Percentiles rank a stretch among this genome's conserved stretches.
These are phyloP conservation scores for Siphonodentalium dalli DNA, from an alignment of 2,888 invertebrate genomes.

Conservation along the genomic window DNA sequence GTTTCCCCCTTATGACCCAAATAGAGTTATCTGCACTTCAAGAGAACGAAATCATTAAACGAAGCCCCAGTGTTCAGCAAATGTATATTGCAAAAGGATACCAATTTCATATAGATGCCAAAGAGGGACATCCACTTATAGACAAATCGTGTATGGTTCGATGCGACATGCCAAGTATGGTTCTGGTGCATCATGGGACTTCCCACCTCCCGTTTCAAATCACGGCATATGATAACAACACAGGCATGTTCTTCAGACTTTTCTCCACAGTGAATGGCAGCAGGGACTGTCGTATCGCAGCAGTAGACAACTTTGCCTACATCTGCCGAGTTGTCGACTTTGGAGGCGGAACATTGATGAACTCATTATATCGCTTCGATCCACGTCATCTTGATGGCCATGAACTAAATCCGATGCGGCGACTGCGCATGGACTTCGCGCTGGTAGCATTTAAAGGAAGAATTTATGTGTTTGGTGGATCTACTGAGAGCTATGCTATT, in stretches of 20 bases:
- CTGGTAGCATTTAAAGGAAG: constrained; percentile 48
- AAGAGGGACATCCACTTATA: constrained; percentile 52
- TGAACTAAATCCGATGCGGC: constrained; percentile 57
- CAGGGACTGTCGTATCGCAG: constrained; percentile 57
- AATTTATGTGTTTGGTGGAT: constrained; percentile 60
- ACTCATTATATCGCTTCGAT: constrained; percentile 61
- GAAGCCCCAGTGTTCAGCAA: constrained; percentile 41
- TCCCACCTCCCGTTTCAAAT: constrained; percentile 62
- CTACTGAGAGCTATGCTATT: constrained; percentile 55
- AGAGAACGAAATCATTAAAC: constrained; percentile 48
- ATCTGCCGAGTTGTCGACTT: constrained; percentile 63
- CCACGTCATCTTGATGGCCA: constrained; percentile 59
- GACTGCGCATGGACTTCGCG: constrained; percentile 58
- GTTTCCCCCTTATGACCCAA: constrained; percentile 60
- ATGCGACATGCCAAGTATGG: constrained; percentile 41
- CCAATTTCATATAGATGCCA: constrained; percentile 49
- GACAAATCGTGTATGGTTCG: constrained; percentile 46
- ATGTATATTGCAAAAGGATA: constrained; percentile 49
- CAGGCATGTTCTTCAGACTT: constrained; percentile 53
- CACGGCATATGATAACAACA: constrained; percentile 52
- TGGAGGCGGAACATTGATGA: constrained; percentile 63
- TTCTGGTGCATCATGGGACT: constrained; percentile 55
- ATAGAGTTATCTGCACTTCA: constrained; percentile 45
- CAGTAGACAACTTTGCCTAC: constrained; percentile 61
- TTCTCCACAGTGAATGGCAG: constrained; percentile 60